Evolutionary conservation across 2,888 invertebrate species (phyloP), one percentile per base, ranked within the genome.

Genomic region (Dexiosoma caninum): DNA sequence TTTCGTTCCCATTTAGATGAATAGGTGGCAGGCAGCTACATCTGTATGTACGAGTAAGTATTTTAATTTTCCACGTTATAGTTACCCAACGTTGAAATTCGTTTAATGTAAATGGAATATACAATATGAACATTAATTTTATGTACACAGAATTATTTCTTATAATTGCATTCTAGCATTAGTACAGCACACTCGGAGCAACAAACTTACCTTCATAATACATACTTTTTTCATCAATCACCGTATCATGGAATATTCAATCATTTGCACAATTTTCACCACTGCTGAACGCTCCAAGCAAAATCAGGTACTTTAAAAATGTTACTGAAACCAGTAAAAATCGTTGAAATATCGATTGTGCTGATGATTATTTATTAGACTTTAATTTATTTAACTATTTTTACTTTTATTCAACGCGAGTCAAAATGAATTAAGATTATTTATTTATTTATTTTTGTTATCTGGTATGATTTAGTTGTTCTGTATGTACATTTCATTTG

Each of bases 231-330:
- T 78, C 70, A 71, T 78, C 70, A 70, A 78, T 78, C 77, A 78
- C 70, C 64, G 70, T 78, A 78, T 78, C 77, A 64, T 78, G 64
- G 49, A 78, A 71, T 78, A 71, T 78, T 78, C 77, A 64, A 78
- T 78, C 77, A 78, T 78, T 78, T 78, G 70, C 71, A 78, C 77
- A 64, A 57, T 78, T 71, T 64, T 78, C 57, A 66, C 70, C 57
- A 71, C 57, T 77, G 23, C 55, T 57, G 70, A 64, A 35, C 32
- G 49, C 59, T 66, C 77, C 77, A 78, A 64, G 37, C 55, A 77
- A 64, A n/a, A 42, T 51, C 42, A 69, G 69, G 62, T 62, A 76
- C 70, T 77, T 64, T 75, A 49, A 64, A 70, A 70, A 69, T 71
- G 53, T 70, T 71, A 78, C 76, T 77, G 62, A 69, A 76, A 76